Conservation (phyloP, 2,113 vertebrate genomes). For the Austrofundulus limnaeus region DNA sequence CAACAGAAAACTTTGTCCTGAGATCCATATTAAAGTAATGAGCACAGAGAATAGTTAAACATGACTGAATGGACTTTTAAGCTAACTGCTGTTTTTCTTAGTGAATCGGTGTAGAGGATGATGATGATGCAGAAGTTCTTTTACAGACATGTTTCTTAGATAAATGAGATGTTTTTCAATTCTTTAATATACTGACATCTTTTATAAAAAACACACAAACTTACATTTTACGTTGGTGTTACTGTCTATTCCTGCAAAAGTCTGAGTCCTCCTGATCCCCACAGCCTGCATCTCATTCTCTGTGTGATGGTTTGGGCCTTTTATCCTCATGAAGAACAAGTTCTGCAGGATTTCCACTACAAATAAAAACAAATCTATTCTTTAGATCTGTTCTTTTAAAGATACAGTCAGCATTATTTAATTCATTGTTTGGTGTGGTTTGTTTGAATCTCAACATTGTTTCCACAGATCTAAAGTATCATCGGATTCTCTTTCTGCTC, state of each 20-base stretch:
- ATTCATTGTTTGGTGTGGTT: not conserved
- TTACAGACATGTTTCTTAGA: too few relatives aligned
- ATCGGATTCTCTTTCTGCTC: not conserved
- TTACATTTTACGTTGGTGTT: constrained; percentile 1
- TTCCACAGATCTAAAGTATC: too few relatives aligned
- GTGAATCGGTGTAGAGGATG: too few relatives aligned
- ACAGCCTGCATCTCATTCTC: constrained; percentile 56
- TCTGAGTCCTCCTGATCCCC: constrained; percentile 65
- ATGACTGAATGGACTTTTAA: too few relatives aligned
- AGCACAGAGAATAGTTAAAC: too few relatives aligned
- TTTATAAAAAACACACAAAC: not conserved
- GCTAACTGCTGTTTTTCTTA: too few relatives aligned
- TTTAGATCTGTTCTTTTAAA: not conserved
- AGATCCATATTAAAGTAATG: too few relatives aligned
- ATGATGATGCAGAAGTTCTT: too few relatives aligned
- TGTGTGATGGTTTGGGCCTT: constrained; percentile 4
- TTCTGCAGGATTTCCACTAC: constrained; percentile 87
- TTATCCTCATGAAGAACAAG: constrained; percentile 73
- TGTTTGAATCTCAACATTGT: not conserved
- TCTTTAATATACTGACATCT: too few relatives aligned
- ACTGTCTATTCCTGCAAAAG: constrained; percentile 72
- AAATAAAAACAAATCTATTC: constrained; percentile 26
- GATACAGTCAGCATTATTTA: not conserved
- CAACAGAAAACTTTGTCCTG: too few relatives aligned
- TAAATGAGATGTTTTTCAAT: too few relatives aligned